These are phyloP conservation scores for Kryptopterus vitreolus DNA, from an alignment of 2,797 vertebrate species.

Conservation along the genomic window DNA sequence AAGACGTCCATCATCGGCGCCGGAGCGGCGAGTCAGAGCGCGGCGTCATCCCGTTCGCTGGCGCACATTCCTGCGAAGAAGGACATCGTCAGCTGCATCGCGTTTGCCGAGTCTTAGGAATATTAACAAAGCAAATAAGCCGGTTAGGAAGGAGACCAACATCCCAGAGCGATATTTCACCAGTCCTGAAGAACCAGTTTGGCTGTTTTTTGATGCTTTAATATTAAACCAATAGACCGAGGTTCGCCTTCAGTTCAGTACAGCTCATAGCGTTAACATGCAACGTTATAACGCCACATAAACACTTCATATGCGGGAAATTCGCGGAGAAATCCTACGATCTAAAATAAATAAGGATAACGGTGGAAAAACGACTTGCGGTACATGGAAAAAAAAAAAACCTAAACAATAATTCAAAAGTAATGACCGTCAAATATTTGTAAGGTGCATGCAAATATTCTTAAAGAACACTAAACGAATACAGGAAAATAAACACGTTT, in stretches of 20 bases:
- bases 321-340: no score
- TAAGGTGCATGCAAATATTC: no score
- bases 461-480: no score
- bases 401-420: no score
- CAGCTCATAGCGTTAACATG: not conserved
- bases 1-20: slow-evolving; percentile 44
- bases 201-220: not conserved
- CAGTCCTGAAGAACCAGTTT: slow-evolving; percentile 17
- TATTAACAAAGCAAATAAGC: slow-evolving; percentile 5
- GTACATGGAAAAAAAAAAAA: not conserved
- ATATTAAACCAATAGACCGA: not conserved
- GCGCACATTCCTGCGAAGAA: not conserved
- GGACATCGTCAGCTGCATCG: not conserved
- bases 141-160: not conserved
- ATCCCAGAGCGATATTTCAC: not conserved
- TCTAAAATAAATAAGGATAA: not conserved
- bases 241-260: no score
- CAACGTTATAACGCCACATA: not conserved
- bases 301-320: no score
- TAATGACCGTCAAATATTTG: no score
- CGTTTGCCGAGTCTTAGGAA: not conserved
- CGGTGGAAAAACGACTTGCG: not conserved
- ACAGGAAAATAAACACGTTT: no score
- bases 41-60: not conserved
- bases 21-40: not conserved